phyloP scores from a whole-genome alignment of 1,140 invertebrate genomes.

The Portunus trituberculatus region DNA sequence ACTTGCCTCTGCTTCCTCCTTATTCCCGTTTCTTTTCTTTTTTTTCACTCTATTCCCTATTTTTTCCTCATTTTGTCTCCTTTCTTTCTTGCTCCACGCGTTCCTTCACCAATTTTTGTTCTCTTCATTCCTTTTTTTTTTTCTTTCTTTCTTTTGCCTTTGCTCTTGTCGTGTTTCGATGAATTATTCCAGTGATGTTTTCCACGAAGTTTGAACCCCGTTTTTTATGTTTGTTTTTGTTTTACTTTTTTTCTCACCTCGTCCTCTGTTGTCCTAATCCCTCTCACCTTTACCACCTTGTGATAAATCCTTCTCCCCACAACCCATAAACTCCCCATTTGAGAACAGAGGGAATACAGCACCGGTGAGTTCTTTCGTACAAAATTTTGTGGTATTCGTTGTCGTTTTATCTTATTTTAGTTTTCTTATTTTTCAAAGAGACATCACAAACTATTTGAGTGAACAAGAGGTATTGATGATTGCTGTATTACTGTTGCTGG shows the following conservation, averaged over 20 bases:
- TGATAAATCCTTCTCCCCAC: too few relatives aligned
- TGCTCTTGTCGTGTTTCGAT: not conserved
- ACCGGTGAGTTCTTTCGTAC: not conserved
- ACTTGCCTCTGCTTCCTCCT: not conserved
- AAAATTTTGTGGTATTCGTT: not conserved
- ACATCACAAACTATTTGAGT: too few relatives aligned
- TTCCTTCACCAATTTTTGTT: not conserved
- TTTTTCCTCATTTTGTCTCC: not conserved
- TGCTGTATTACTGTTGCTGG: too few relatives aligned
- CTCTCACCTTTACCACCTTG: not conserved
- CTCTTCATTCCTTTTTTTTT: not conserved
- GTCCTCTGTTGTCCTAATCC: not conserved
- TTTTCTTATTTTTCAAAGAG: not conserved
- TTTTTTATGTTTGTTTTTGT: not conserved
- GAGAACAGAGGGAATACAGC: not conserved
- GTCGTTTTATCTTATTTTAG: not conserved
- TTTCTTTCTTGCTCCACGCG: not conserved
- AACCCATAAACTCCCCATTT: not conserved
- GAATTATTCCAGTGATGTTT: not conserved
- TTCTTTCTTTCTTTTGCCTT: not conserved
- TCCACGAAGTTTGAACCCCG: not conserved
- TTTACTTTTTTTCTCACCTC: not conserved
- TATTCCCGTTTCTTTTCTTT: too few relatives aligned
- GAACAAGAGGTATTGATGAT: too few relatives aligned
- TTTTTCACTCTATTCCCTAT: not conserved